Base-by-base conservation (phyloP, 2,113 vertebrate genomes). In the Oryzias javanicus region DNA sequence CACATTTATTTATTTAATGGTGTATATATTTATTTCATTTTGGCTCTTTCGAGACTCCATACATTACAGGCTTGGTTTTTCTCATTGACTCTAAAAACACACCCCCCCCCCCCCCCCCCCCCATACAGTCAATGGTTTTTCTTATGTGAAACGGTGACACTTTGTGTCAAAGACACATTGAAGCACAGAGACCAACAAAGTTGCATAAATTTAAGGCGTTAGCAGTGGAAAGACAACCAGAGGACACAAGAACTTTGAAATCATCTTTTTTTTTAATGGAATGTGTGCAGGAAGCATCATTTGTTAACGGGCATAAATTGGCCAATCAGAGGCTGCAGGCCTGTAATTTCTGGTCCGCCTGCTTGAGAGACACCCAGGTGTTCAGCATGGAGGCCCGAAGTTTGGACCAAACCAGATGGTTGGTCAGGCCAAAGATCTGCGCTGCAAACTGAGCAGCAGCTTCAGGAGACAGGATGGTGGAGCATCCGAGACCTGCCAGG, bases 321-420 rank as follows among this genome's bases (percentile, higher is more conserved):
- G 45, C 10, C 49, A 5, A 6, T 70, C 91, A 92, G 42, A 92
- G 70, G 72, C 67, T 91, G 76, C 89, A 92, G 27, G 90, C 87
- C 81, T 94, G 91, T 24, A 96, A 89, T 74, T 95, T 96, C 84
- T 95, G 88, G 87, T 99, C 97, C 17, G 96, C 94, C 75, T 93
- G 90, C 80, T 98, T 98, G 59, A 98, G 89, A 29, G 94, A 91
- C 79, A 97, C 91, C 96, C 97, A 99, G 2, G 93, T 97, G 86
- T 98, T 98, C 7, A 98, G 83, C 83, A 94, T 90, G 44, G 79
- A 94, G 13, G 95, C 93, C 58, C 94, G 90, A 57, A 98, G 91
- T 65, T 94, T 96, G 70, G 92, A 91, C 97, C 97, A 98, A 18
- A 98, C 87, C 81, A 97, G 87, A 64, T 98, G 97, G 81, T 97